Evolutionary conservation across 2,888 invertebrate genomes (phyloP).

Genomic region (Yponomeuta malinellus): DNA sequence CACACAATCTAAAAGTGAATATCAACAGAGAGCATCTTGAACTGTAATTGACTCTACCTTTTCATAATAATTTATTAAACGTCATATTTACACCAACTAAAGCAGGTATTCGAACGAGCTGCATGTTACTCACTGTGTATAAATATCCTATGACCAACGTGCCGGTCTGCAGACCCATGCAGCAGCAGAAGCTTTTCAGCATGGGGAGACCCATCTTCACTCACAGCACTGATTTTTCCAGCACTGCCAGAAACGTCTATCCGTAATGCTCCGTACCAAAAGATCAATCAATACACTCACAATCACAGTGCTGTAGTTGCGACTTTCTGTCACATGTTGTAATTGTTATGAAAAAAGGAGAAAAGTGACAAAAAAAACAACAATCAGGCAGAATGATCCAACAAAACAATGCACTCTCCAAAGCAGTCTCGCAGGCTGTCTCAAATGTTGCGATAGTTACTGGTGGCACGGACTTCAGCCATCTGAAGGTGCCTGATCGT

Average conservation of each 20-base stretch:
- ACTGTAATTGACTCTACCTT: too few relatives aligned
- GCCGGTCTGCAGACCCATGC: conserved; percentile 51
- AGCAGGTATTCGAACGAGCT: background rate
- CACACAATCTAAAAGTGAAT: too few relatives aligned
- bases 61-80: background rate
- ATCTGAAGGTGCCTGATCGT: background rate
- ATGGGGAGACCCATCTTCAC: conserved; percentile 59
- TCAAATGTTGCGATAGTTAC: too few relatives aligned
- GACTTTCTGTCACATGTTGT: too few relatives aligned
- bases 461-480: background rate
- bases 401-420: too few relatives aligned
- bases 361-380: too few relatives aligned
- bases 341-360: too few relatives aligned
- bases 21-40: too few relatives aligned
- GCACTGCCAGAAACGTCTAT: conserved; percentile 19
- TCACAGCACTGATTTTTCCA: conserved; percentile 15
- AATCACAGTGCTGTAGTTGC: too few relatives aligned
- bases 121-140: conserved; percentile 46
- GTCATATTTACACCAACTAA: background rate
- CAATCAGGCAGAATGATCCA: too few relatives aligned
- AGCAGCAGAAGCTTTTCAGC: conserved; percentile 56
- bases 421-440: too few relatives aligned
- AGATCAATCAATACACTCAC: background rate
- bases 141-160: conserved; percentile 60
- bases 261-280: background rate